Percentiles rank a stretch among this genome's conserved stretches.
Conservation (phyloP, 2,113 vertebrate species). For the Anhinga rufa region DNA sequence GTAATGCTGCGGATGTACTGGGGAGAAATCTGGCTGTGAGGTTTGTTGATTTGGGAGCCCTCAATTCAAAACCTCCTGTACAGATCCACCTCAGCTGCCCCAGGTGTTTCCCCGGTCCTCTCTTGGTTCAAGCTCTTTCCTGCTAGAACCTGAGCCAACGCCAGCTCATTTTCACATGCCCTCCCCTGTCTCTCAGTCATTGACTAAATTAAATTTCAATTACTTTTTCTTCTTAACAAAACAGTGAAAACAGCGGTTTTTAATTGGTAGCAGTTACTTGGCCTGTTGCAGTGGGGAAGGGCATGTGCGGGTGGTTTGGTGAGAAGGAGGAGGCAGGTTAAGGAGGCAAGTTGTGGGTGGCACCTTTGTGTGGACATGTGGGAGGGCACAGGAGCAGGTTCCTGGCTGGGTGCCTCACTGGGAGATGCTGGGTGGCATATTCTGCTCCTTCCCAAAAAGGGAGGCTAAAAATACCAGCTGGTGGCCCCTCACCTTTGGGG, state of each 20-base stretch:
- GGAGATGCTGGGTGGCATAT: not conserved
- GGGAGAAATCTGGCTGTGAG: not conserved
- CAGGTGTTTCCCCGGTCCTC: not conserved
- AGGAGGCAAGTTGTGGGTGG: not conserved
- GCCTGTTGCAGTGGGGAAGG: not conserved
- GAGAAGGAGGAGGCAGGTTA: not conserved
- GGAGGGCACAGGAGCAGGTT: not conserved
- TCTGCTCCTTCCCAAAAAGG: not conserved
- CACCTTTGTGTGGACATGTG: not conserved
- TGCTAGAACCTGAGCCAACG: not conserved
- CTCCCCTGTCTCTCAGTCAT: not conserved
- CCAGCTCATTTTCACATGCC: slow-evolving; percentile 4
- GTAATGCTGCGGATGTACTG: not conserved
- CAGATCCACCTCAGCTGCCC: not conserved
- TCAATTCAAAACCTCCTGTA: not conserved
- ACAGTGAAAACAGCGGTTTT: not conserved
- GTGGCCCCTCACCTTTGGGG: not conserved
- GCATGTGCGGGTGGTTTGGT: not conserved
- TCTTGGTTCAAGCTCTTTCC: not conserved
- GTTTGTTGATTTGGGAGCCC: not conserved
- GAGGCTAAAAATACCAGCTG: not conserved
- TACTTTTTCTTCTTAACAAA: slow-evolving; percentile 11
- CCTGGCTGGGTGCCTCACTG: not conserved
- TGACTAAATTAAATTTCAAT: slow-evolving; percentile 52
- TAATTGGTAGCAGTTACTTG: slow-evolving; percentile 1